Conservation (phyloP, 2,113 vertebrate species). For the Microtus richardsoni region DNA sequence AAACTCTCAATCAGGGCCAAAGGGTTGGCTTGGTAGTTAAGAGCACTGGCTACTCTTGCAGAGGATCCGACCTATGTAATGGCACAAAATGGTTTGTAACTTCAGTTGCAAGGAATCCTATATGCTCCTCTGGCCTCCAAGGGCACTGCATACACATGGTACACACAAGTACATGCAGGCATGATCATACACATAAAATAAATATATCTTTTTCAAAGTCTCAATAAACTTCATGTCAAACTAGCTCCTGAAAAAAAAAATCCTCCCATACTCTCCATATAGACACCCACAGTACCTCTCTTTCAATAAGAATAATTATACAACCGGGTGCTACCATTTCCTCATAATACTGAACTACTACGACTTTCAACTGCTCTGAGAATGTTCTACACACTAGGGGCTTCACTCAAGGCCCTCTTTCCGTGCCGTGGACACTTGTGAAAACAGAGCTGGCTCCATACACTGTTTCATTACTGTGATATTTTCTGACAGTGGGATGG, state of each 20-base stretch:
- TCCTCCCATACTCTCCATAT: neutral
- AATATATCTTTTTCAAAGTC: neutral
- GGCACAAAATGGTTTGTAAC: neutral
- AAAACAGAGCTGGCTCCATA: neutral
- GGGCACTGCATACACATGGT: neutral
- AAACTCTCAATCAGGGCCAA: neutral
- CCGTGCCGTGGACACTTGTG: neutral
- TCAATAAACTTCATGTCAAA: neutral
- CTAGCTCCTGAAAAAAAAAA: neutral
- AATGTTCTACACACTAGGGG: neutral
- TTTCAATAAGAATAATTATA: fast-evolving
- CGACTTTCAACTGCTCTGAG: neutral
- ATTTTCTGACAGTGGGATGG: slow-evolving; percentile 3
- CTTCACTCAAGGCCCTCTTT: neutral
- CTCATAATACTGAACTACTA: neutral
- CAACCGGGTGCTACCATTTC: neutral
- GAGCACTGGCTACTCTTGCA: neutral
- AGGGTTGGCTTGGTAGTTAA: neutral
- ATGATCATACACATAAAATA: neutral
- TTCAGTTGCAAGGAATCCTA: neutral
- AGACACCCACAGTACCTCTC: neutral
- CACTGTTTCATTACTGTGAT: neutral
- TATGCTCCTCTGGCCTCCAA: neutral
- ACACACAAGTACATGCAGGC: neutral
- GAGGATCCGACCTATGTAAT: neutral